These are phyloP conservation scores for Diarsia brunnea DNA, from an alignment of 2,888 invertebrate species.

Conservation along the genomic window DNA sequence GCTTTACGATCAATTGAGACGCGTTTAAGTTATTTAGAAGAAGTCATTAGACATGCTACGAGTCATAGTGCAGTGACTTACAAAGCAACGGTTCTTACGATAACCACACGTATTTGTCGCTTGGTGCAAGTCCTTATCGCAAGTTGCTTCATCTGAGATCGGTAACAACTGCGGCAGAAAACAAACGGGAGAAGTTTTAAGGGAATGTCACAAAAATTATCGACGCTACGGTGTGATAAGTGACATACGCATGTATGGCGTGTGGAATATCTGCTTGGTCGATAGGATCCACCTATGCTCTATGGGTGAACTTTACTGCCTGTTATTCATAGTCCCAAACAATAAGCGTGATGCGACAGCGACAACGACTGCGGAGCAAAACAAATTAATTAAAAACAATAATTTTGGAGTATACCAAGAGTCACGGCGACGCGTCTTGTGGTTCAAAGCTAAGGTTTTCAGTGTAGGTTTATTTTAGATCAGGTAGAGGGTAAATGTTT, in stretches of 20 bases:
- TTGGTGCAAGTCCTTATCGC: too few relatives aligned
- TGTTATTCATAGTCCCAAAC: too few relatives aligned
- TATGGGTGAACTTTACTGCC: too few relatives aligned
- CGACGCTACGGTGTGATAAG: background rate
- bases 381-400: background rate
- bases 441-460: too few relatives aligned
- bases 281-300: too few relatives aligned
- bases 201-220: background rate
- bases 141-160: too few relatives aligned
- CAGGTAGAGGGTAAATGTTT: conserved; percentile 38
- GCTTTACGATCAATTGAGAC: background rate
- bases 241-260: background rate
- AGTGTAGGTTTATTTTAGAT: conserved; percentile 41
- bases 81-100: background rate
- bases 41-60: too few relatives aligned
- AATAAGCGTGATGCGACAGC: background rate
- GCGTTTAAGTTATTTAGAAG: background rate
- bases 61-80: background rate
- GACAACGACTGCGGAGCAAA: background rate
- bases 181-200: too few relatives aligned
- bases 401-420: background rate
- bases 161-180: too few relatives aligned
- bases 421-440: background rate
- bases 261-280: too few relatives aligned
- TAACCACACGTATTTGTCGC: background rate